Conservation (phyloP, 35 echinoderm and acorn worm species). For the Heliocidaris tuberculata region DNA sequence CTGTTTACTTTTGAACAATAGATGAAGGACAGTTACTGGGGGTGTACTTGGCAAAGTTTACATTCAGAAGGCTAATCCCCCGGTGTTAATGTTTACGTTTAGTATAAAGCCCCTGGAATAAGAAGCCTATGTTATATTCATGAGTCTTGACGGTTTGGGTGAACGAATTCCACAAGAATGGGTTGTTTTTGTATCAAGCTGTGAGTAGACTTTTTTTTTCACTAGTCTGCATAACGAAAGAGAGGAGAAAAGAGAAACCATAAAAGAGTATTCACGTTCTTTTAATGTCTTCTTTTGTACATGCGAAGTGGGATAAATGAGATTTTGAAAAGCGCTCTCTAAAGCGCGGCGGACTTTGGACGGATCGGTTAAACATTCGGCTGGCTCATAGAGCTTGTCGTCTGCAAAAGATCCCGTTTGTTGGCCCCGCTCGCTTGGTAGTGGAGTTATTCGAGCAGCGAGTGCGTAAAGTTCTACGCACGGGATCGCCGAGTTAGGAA, state of each 20-base stretch:
- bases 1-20: neutral
- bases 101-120: neutral
- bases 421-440: neutral
- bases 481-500: neutral
- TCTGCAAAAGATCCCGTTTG: neutral
- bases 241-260: neutral
- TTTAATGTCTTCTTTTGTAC: neutral
- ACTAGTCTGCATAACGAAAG: neutral
- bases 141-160: neutral
- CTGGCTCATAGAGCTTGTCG: neutral
- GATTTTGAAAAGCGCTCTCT: neutral
- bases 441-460: conserved; percentile 13
- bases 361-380: neutral
- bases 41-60: neutral
- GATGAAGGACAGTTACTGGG: neutral
- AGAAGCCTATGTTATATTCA: neutral
- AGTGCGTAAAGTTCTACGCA: conserved; percentile 27
- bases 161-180: neutral
- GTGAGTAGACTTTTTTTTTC: neutral
- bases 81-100: neutral
- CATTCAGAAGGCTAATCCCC: neutral
- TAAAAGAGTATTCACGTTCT: neutral
- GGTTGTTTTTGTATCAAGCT: neutral
- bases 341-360: neutral
- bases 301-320: neutral